Conservation (phyloP, 2,113 vertebrate species). For the Prochilodus magdalenae region DNA sequence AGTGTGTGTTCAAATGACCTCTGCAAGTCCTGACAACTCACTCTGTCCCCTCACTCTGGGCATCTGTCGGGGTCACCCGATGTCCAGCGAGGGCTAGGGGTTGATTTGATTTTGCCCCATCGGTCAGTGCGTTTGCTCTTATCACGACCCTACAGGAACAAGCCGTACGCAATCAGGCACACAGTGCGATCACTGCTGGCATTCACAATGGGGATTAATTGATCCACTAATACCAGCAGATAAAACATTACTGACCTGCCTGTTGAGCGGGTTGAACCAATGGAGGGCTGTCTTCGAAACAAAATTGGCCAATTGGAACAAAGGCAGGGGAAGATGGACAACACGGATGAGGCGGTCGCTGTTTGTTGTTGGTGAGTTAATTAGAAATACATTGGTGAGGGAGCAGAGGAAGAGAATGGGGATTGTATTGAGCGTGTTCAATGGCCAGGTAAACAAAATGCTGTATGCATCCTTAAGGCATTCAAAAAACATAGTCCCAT, state of each 20-base stretch:
- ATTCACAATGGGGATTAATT: slow-evolving; percentile 64
- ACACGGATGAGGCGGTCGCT: slow-evolving; percentile 1
- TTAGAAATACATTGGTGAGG: slow-evolving; percentile 54
- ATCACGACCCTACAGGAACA: slow-evolving; percentile 60
- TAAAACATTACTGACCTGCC: slow-evolving; percentile 48
- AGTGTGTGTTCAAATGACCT: slow-evolving; percentile 39
- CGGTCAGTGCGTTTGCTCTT: slow-evolving; percentile 42
- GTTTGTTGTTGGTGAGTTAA: slow-evolving; percentile 48
- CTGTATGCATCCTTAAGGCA: background rate
- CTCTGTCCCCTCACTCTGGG: slow-evolving; percentile 27
- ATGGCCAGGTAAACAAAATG: slow-evolving; percentile 21
- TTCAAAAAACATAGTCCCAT: background rate
- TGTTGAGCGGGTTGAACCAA: slow-evolving; percentile 35
- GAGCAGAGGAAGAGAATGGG: slow-evolving; percentile 24
- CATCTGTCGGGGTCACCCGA: slow-evolving; percentile 34
- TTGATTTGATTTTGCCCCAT: slow-evolving; percentile 47
- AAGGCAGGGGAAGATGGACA: slow-evolving; percentile 20
- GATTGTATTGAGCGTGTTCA: slow-evolving; percentile 20
- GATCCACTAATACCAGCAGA: slow-evolving; percentile 61
- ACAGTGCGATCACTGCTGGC: slow-evolving; percentile 52
- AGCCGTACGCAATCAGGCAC: slow-evolving; percentile 54
- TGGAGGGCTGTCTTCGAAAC: background rate
- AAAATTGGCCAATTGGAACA: slow-evolving; percentile 36
- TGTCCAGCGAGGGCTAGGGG: slow-evolving; percentile 35
- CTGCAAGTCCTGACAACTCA: background rate